Conservation (phyloP, 2,797 vertebrate species). For the Ptychobarbus kaznakovi region DNA sequence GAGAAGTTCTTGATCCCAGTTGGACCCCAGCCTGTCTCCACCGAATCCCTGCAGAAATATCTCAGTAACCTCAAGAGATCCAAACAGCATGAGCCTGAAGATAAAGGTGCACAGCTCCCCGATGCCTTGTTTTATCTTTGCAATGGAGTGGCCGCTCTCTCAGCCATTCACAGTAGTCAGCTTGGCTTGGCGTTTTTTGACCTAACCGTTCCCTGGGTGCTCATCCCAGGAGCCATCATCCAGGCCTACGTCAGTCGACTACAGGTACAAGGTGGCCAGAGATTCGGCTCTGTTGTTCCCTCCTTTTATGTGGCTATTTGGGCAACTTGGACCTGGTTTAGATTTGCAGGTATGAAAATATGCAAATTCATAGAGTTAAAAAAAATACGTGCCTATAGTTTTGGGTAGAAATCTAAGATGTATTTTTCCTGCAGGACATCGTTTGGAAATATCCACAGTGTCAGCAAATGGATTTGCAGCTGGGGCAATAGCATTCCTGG, state of each 20-base stretch:
- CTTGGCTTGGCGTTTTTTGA: slow-evolving; percentile 66
- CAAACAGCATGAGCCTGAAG: slow-evolving; percentile 10
- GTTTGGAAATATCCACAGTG: slow-evolving; percentile 68
- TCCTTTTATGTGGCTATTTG: slow-evolving; percentile 83
- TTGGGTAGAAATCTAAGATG: background rate
- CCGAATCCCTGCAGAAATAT: slow-evolving; percentile 69
- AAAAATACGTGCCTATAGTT: background rate
- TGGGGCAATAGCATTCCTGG: slow-evolving; percentile 82
- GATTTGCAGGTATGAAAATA: slow-evolving; percentile 80
- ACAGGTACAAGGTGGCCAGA: slow-evolving; percentile 76
- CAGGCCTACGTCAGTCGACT: slow-evolving; percentile 84
- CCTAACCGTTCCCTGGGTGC: slow-evolving; percentile 82
- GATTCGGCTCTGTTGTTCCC: slow-evolving; percentile 83
- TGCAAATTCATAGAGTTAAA: background rate
- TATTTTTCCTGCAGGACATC: slow-evolving; percentile 69
- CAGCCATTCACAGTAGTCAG: slow-evolving; percentile 74
- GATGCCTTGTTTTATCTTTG: slow-evolving; percentile 86
- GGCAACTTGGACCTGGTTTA: slow-evolving; percentile 88
- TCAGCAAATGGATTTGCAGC: slow-evolving; percentile 78
- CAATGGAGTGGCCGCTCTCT: slow-evolving; percentile 85
- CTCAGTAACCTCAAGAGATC: slow-evolving; percentile 54
- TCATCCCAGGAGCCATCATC: slow-evolving; percentile 83
- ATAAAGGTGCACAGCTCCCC: slow-evolving; percentile 68
- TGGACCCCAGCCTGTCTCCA: slow-evolving; percentile 79
- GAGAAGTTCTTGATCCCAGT: slow-evolving; percentile 86